phyloP scores from a whole-genome alignment of 2,797 vertebrate genomes.

The Craterocephalus amniculus region DNA sequence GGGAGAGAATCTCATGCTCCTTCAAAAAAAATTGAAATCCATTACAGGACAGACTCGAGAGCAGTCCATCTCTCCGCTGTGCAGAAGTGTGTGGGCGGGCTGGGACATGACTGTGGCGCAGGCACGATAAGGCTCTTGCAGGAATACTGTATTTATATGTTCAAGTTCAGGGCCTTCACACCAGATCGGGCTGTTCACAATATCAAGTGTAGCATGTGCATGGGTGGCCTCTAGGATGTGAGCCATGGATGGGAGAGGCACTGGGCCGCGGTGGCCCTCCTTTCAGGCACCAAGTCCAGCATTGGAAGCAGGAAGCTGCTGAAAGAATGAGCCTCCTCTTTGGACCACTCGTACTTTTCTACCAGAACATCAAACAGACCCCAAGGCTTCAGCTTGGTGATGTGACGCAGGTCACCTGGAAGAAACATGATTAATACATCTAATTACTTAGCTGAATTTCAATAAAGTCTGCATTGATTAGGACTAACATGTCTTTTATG shows the following conservation, averaged over 20 bases:
- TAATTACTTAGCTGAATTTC: not conserved
- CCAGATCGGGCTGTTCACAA: conserved; percentile 26
- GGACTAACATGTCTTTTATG: not conserved
- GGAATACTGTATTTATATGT: conserved; percentile 36
- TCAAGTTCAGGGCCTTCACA: conserved; percentile 38
- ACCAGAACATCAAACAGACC: conserved; percentile 93
- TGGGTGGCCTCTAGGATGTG: conserved; percentile 78
- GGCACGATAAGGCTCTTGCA: conserved; percentile 43
- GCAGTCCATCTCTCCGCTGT: conserved; percentile 41
- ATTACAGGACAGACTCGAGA: conserved; percentile 45
- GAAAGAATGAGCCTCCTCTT: conserved; percentile 92
- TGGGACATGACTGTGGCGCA: conserved; percentile 34
- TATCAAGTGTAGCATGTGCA: conserved; percentile 27
- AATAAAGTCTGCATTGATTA: no score
- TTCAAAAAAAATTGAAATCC: conserved; percentile 49
- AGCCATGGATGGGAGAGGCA: conserved; percentile 96
- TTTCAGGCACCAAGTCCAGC: conserved; percentile 95
- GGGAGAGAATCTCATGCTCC: conserved; percentile 40
- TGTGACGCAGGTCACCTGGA: conserved; percentile 95
- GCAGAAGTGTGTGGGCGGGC: conserved; percentile 35
- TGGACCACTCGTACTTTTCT: conserved; percentile 97
- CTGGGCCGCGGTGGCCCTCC: conserved; percentile 92
- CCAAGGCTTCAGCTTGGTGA: conserved; percentile 98
- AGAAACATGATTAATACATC: not conserved
- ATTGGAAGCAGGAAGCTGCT: conserved; percentile 95